Evolutionary conservation across 2,113 vertebrate species (phyloP), one percentile per base, ranked within the genome.

Genomic region (Turnix velox): DNA sequence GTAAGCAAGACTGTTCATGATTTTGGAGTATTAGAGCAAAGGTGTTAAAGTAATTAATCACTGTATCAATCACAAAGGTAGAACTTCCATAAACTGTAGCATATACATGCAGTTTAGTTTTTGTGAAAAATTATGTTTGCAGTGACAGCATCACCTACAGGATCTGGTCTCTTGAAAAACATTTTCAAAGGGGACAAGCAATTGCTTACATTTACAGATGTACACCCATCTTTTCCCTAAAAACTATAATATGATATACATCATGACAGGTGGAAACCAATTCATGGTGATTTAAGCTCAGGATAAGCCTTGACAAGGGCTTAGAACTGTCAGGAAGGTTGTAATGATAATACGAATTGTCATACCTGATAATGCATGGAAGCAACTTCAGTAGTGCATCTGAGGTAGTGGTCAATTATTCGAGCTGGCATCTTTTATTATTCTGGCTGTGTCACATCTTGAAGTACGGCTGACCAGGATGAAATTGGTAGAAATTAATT

Each of bases 41-140:
- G 23, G 16, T 61, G 3, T 49, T 51, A 18, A 55, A 46, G 6
- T 7, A 61, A 12, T 16, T 2, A 39, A 7, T 58, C 3, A 31
- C 28, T 45, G 2, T 28, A 16, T 42, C 58, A 61, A 35, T 15
- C 5, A 23, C 5, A 28, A 3, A 48, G 24, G 9, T 68, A 1
- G 5, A n/a, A 63, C 16, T 61, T 57, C 3, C 12, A 74, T 18
- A 27, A 81, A 15, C 1, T 22, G 4, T 23, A 9, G 9, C 4
- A 7, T 69, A 25, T 2, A 0, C 3, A 6, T 25, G 5, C 2
- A 2, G 5, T 20, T 84, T 45, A 46, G 8, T 33, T 74, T 35
- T 51, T 14, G 2, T 6, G n/a, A 37, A 35, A 37, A 37, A 14
- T 15, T 2, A 5, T 1, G 0, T 59, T 39, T 79, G 10, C 8